These are phyloP conservation scores for Lepidothrix coronata DNA, from an alignment of 2,113 vertebrate species.

Conservation along the genomic window DNA sequence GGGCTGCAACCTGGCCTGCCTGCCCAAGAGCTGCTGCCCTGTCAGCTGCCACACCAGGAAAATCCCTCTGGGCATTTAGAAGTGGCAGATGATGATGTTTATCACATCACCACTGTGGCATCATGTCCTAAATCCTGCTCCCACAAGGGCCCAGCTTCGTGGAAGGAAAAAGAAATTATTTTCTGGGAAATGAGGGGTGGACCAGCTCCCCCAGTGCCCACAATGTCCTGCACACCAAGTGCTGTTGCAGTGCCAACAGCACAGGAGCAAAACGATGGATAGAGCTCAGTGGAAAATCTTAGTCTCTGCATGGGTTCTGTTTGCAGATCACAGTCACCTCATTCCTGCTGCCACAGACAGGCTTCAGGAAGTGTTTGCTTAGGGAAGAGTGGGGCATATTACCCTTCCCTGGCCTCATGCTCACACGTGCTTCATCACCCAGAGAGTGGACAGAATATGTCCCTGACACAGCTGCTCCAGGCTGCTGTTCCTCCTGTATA, in stretches of 20 bases:
- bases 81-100: neutral
- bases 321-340: neutral
- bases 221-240: neutral
- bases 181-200: neutral
- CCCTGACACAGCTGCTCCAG: neutral
- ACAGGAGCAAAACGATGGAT: neutral
- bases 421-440: neutral
- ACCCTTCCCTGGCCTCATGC: neutral
- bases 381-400: neutral
- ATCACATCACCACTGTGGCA: neutral
- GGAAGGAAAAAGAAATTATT: neutral
- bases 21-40: neutral
- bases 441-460: neutral
- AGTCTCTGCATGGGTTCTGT: neutral
- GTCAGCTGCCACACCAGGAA: neutral
- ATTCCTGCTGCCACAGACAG: neutral
- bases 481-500: neutral
- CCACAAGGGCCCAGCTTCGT: neutral
- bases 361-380: neutral
- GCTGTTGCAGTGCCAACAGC: neutral
- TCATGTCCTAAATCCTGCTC: neutral
- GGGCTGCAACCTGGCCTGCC: neutral
- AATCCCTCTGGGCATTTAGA: neutral
- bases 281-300: conserved; percentile 20
- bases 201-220: neutral